Conservation (phyloP, 2,113 vertebrate species). For the Irena cyanogastra region DNA sequence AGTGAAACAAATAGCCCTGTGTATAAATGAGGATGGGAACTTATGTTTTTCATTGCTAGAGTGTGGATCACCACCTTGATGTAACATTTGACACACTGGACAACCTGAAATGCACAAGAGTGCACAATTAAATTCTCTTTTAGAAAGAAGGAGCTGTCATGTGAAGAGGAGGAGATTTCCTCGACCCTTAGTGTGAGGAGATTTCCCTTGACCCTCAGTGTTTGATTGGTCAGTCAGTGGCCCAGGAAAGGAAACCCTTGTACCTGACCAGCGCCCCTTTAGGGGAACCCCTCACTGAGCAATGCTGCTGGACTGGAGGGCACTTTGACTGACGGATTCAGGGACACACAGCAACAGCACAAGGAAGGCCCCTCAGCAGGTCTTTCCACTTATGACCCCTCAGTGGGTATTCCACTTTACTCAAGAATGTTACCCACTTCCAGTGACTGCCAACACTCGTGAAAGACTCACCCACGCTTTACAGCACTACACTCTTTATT, state of each 20-base stretch:
- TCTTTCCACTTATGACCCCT: not conserved
- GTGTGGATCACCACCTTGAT: not conserved
- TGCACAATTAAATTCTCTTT: not conserved
- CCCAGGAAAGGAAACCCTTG: not conserved
- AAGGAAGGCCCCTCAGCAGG: not conserved
- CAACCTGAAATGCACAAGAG: not conserved
- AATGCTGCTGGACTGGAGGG: not conserved
- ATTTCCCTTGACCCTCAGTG: not conserved
- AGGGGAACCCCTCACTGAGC: not conserved
- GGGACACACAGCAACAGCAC: not conserved
- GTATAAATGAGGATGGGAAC: not conserved
- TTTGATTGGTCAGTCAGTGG: not conserved
- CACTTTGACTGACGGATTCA: not conserved
- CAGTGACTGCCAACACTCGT: accelerated
- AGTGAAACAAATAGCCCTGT: not conserved
- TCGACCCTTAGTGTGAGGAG: not conserved
- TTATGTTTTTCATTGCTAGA: not conserved
- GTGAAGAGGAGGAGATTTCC: not conserved
- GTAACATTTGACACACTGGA: not conserved
- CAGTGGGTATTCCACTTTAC: not conserved
- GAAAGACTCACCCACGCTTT: not conserved
- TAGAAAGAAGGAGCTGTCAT: not conserved
- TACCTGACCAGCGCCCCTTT: not conserved
- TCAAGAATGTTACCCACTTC: not conserved
- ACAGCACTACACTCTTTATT: not conserved